Conservation (phyloP, 2,888 invertebrate species). For the Clepsis dumicolana region DNA sequence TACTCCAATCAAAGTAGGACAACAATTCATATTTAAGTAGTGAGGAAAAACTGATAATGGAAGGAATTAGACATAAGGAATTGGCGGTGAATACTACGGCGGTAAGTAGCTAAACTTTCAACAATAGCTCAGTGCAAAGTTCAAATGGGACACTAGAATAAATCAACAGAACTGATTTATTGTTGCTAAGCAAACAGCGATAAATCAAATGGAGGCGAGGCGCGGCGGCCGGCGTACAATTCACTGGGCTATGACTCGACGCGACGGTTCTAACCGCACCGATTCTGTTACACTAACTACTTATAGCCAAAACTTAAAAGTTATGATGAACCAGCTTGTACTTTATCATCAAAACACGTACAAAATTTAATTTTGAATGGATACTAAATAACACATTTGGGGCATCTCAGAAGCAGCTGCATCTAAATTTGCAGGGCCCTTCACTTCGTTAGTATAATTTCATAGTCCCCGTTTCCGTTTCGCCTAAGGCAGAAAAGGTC, state of each 20-base stretch:
- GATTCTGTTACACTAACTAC: background rate
- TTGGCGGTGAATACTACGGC: background rate
- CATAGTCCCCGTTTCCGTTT: slow-evolving; percentile 50
- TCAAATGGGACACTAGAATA: slow-evolving; percentile 56
- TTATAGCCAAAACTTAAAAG: background rate
- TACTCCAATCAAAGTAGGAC: background rate
- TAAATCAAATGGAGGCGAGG: slow-evolving; percentile 67
- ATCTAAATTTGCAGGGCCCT: slow-evolving; percentile 52
- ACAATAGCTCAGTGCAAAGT: slow-evolving; percentile 50
- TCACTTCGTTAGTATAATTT: slow-evolving; percentile 66
- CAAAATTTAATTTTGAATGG: background rate
- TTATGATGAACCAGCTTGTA: background rate
- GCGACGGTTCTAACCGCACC: slow-evolving; percentile 1
- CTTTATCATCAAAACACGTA: background rate
- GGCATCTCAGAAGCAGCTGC: slow-evolving; percentile 45
- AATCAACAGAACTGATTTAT: slow-evolving; percentile 78
- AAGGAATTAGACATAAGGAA: background rate
- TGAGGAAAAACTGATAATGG: background rate
- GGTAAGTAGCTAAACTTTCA: slow-evolving; percentile 28
- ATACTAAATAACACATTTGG: background rate
- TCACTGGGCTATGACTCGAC: slow-evolving; percentile 23
- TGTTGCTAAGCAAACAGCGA: slow-evolving; percentile 68
- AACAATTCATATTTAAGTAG: background rate
- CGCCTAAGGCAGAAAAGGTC: background rate
- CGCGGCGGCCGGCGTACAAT: slow-evolving; percentile 42